Conservation (phyloP, 2,797 vertebrate genomes). For the Sebastes goodei region DNA sequence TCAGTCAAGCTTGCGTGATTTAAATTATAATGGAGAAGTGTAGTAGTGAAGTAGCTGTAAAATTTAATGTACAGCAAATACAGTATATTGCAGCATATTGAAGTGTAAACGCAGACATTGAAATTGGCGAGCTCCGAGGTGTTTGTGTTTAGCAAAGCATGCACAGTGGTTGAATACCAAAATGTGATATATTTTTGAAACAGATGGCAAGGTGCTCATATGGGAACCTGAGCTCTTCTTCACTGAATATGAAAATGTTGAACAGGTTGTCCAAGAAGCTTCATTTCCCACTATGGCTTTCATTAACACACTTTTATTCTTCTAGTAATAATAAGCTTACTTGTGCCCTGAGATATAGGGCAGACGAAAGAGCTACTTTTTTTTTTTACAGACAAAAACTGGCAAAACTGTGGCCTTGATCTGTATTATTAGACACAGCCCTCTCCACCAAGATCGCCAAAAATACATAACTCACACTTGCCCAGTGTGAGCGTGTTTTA, state of each 20-base stretch:
- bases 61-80: background rate
- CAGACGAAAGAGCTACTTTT: constrained; percentile 12
- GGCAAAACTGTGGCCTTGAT: constrained; percentile 3
- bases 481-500: background rate
- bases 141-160: constrained; percentile 47
- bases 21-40: background rate
- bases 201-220: constrained; percentile 69
- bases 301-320: constrained; percentile 60
- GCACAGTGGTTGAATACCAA: constrained; percentile 43
- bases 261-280: constrained; percentile 72
- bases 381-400: background rate
- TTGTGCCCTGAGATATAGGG: constrained; percentile 24
- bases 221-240: constrained; percentile 67
- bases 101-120: constrained; percentile 7
- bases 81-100: background rate
- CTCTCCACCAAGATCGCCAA: background rate
- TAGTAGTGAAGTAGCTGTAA: background rate
- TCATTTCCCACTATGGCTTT: constrained; percentile 52
- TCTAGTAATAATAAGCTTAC: constrained; percentile 31
- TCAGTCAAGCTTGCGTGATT: constrained; percentile 42
- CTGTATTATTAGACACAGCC: constrained; percentile 13
- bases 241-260: constrained; percentile 62
- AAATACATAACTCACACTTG: background rate
- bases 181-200: constrained; percentile 41
- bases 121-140: constrained; percentile 24